Conservation (phyloP, 2,113 vertebrate species). For the Sitta europaea region DNA sequence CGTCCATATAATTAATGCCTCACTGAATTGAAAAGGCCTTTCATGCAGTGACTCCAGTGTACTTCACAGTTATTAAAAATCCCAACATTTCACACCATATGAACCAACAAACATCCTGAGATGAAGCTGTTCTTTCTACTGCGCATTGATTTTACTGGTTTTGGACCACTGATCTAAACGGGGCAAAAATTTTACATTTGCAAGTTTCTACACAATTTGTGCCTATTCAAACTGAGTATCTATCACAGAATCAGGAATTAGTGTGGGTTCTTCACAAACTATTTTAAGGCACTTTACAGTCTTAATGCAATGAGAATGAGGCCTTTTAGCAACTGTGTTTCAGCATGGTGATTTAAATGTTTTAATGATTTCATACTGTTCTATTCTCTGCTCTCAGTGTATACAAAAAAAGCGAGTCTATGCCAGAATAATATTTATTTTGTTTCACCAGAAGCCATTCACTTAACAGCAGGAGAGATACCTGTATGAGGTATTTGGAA, state of each 20-base stretch:
- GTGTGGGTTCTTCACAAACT: neutral
- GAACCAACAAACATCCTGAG: neutral
- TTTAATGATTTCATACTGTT: slow-evolving; percentile 42
- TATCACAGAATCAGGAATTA: neutral
- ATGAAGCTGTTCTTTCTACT: neutral
- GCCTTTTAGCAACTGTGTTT: neutral
- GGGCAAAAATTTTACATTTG: neutral
- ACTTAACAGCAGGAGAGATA: slow-evolving; percentile 32
- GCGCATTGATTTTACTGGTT: neutral
- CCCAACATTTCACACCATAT: neutral
- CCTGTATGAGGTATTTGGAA: slow-evolving; percentile 25
- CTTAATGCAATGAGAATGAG: neutral
- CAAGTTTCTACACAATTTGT: neutral
- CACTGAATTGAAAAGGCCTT: neutral
- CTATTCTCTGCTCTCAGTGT: neutral
- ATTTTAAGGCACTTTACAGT: neutral
- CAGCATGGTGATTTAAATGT: slow-evolving; percentile 10
- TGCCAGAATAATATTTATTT: slow-evolving; percentile 51
- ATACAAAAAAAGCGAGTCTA: slow-evolving; percentile 11
- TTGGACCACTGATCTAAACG: neutral
- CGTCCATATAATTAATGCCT: neutral
- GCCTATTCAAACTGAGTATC: neutral
- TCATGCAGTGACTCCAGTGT: neutral
- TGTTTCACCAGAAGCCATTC: neutral
- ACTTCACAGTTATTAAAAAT: neutral